Evolutionary conservation across 2,113 vertebrate species (phyloP).

Genomic region (Hyperoodon ampullatus): DNA sequence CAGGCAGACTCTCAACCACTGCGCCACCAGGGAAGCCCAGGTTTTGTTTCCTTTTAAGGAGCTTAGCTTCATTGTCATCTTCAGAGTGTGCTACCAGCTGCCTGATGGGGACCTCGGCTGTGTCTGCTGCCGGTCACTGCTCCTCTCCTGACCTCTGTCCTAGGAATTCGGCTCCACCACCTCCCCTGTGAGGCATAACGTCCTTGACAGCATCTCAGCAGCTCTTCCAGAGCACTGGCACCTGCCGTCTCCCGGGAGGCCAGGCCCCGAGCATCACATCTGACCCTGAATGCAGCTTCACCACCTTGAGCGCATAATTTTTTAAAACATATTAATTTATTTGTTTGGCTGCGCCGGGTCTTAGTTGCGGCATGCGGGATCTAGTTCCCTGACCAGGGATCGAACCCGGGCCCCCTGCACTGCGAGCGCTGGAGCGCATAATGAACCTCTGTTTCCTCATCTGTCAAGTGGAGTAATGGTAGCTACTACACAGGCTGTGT

Average conservation of each 20-base stretch:
- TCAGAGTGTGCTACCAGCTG: fast-evolving
- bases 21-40: too few species aligned
- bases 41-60: too few species aligned
- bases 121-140: fast-evolving
- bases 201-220: too few species aligned
- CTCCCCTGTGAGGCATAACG: fast-evolving
- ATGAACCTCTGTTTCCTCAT: neutral
- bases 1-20: too few species aligned
- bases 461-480: neutral
- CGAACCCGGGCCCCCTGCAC: too few species aligned
- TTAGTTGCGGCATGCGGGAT: too few species aligned
- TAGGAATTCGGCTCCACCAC: neutral
- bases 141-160: neutral
- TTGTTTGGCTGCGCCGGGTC: too few species aligned
- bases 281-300: neutral
- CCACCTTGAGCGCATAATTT: too few species aligned
- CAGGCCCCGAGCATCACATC: fast-evolving
- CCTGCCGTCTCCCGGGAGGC: neutral
- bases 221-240: neutral
- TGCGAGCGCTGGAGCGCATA: too few species aligned
- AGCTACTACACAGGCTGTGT: neutral
- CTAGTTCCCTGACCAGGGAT: neutral
- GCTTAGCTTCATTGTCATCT: neutral
- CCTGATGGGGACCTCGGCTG: fast-evolving
- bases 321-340: too few species aligned